phyloP scores from a whole-genome alignment of 2,113 vertebrate species.

The Pampusana beccarii region DNA sequence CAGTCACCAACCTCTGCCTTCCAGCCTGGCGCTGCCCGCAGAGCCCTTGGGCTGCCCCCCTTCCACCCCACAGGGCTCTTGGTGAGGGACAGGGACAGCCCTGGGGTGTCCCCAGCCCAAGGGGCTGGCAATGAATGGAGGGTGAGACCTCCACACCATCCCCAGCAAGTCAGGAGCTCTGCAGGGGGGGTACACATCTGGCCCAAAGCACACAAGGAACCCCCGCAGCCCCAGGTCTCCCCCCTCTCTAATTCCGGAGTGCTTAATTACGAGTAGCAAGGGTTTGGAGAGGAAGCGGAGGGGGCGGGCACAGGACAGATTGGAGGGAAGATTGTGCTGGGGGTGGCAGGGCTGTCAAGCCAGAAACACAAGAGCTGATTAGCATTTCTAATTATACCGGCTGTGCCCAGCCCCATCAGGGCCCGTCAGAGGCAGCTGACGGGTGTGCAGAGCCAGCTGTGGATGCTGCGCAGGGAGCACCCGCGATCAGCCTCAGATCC shows the following conservation, averaged over 20 bases:
- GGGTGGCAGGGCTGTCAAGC: slow-evolving; percentile 54
- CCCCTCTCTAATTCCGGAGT: not conserved
- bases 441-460: slow-evolving; percentile 25
- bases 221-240: not conserved
- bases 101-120: too few relatives aligned
- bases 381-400: slow-evolving; percentile 65
- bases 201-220: not conserved
- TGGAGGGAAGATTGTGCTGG: slow-evolving; percentile 41
- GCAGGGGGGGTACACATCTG: not conserved
- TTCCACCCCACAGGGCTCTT: not conserved
- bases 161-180: not conserved
- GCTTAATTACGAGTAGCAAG: not conserved
- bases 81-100: not conserved
- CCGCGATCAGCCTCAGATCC: not conserved
- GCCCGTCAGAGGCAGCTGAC: not conserved
- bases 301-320: not conserved
- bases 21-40: not conserved
- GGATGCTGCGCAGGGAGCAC: not conserved
- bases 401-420: slow-evolving; percentile 1
- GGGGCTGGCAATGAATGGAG: not conserved
- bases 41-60: not conserved
- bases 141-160: not conserved
- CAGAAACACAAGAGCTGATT: slow-evolving; percentile 56
- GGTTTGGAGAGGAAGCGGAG: not conserved
- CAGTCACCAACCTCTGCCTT: not conserved